These are phyloP conservation scores for Trematomus bernacchii DNA, from an alignment of 2,797 vertebrate genomes.

Conservation along the genomic window DNA sequence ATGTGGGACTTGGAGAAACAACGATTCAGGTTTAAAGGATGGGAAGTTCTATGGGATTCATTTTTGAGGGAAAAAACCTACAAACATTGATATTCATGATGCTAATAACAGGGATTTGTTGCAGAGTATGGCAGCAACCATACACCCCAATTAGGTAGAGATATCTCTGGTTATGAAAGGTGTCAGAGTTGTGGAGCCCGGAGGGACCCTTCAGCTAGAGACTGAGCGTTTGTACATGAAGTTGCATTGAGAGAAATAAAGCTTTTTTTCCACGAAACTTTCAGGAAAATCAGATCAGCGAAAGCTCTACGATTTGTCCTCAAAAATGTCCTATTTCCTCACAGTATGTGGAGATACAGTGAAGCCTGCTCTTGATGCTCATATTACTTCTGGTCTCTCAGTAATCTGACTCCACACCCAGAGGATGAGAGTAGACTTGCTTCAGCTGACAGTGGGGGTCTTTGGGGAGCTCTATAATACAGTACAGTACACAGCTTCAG, in stretches of 20 bases:
- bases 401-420: slow-evolving; percentile 46
- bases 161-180: slow-evolving; percentile 43
- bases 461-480: slow-evolving; percentile 41
- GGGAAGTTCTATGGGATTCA: slow-evolving; percentile 11
- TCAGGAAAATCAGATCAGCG: neutral
- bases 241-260: neutral
- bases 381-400: slow-evolving; percentile 22
- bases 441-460: slow-evolving; percentile 53
- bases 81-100: slow-evolving; percentile 11
- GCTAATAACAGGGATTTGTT: neutral
- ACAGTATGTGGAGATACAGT: neutral
- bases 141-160: slow-evolving; percentile 50
- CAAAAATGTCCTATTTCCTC: slow-evolving; percentile 13
- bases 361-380: neutral
- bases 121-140: slow-evolving; percentile 15
- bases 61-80: neutral
- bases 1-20: slow-evolving; percentile 7
- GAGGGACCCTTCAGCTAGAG: slow-evolving; percentile 23
- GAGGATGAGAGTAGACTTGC: slow-evolving; percentile 40
- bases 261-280: slow-evolving; percentile 16
- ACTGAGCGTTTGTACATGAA: slow-evolving; percentile 17
- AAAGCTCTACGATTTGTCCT: neutral
- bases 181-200: slow-evolving; percentile 32
- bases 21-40: neutral
- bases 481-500: slow-evolving; percentile 5